A percentile compares a stretch with the other conserved stretches of the same genome.
These are phyloP conservation scores for Carcharodon carcharias DNA, from an alignment of 2,797 vertebrate species.

Conservation along the genomic window DNA sequence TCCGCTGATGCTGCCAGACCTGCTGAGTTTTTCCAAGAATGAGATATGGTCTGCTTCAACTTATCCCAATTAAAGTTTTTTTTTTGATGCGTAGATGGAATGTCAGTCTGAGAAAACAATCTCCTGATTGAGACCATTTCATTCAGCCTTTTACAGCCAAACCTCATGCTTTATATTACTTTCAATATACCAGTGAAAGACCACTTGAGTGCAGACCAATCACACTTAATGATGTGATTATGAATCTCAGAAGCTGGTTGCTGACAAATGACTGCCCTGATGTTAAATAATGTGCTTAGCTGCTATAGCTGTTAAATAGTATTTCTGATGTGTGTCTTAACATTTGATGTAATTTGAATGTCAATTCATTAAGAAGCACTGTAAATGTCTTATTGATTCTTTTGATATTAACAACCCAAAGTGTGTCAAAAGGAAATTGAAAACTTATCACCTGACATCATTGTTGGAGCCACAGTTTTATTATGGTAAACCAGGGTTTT, in stretches of 20 bases:
- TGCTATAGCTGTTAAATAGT: neutral
- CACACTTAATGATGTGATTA: neutral
- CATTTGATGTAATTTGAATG: conserved; percentile 24
- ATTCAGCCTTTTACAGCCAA: neutral
- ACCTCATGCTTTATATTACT: neutral
- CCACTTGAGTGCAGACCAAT: conserved; percentile 4
- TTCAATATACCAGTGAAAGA: neutral
- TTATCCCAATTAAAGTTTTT: neutral
- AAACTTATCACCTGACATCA: conserved; percentile 20
- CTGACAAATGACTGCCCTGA: neutral
- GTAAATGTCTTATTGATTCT: conserved; percentile 27
- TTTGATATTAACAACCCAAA: conserved; percentile 8
- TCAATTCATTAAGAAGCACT: neutral
- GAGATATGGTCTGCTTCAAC: neutral
- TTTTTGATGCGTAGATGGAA: neutral
- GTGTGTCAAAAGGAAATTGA: neutral
- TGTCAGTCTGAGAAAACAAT: neutral
- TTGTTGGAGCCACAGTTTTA: neutral
- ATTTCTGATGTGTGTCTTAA: conserved; percentile 1
- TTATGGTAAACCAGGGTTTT: neutral
- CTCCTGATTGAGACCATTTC: neutral
- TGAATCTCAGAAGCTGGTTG: neutral
- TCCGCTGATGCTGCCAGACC: too few species aligned
- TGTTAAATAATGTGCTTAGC: neutral
- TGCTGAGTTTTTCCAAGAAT: too few species aligned